phyloP scores from a whole-genome alignment of 2,888 invertebrate species.

The Lacanobia oleracea region DNA sequence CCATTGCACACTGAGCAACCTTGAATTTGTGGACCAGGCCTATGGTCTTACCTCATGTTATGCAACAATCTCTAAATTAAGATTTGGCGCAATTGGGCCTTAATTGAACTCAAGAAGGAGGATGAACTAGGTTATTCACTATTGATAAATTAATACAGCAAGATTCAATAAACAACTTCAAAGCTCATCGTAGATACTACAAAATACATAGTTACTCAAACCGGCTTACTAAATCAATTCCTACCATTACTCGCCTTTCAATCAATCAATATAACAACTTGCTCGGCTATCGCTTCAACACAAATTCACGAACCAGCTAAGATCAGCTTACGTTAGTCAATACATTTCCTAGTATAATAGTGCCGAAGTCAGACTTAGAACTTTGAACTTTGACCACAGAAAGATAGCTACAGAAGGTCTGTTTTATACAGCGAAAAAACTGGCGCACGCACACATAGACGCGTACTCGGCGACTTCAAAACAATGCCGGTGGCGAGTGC shows the following conservation, averaged over 20 bases:
- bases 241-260: conserved; percentile 12
- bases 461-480: background rate
- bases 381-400: conserved; percentile 37
- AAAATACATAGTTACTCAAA: background rate
- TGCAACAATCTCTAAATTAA: too few species aligned
- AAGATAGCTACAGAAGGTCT: background rate
- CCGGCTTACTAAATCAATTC: background rate
- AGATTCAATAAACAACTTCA: background rate
- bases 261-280: conserved; percentile 38
- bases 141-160: background rate
- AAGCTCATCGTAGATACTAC: background rate
- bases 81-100: too few species aligned
- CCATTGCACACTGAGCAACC: too few species aligned
- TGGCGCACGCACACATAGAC: background rate
- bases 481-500: background rate
- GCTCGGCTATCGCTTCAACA: conserved; percentile 6
- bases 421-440: background rate
- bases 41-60: too few species aligned
- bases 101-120: too few species aligned
- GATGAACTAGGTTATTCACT: background rate
- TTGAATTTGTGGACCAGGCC: too few species aligned
- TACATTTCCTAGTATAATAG: conserved; percentile 43
- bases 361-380: conserved; percentile 21
- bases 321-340: conserved; percentile 51
- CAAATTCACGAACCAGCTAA: conserved; percentile 33